Evolutionary conservation across 2,888 invertebrate genomes (phyloP).

Genomic region (Aphidoletes aphidimyza): DNA sequence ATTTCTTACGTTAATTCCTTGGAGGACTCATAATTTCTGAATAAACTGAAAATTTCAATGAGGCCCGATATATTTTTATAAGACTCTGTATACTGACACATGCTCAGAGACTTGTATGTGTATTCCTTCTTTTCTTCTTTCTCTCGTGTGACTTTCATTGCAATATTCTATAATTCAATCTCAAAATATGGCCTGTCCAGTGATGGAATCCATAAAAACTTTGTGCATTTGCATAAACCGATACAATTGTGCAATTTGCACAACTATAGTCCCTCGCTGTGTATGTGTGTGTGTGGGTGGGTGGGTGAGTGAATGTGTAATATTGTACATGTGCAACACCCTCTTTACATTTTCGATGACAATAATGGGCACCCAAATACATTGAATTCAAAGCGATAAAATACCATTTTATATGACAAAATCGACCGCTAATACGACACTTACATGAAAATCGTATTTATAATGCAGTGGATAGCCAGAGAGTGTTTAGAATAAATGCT

Average conservation of each 20-base stretch:
- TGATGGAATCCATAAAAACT: not conserved
- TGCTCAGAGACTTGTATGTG: no score
- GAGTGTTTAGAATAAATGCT: conserved; percentile 37
- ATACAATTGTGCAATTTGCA: conserved; percentile 35
- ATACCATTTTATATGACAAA: conserved; percentile 46
- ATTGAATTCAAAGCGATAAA: conserved; percentile 47
- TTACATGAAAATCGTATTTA: conserved; percentile 51
- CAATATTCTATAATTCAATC: not conserved
- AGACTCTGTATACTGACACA: no score
- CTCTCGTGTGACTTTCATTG: not conserved
- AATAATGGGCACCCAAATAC: conserved; percentile 21
- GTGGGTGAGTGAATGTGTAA: not conserved
- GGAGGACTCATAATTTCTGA: no score
- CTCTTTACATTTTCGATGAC: conserved; percentile 14
- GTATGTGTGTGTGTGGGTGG: not conserved
- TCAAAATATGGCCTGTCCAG: conserved; percentile 14
- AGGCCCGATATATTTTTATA: no score
- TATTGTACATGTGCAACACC: not conserved
- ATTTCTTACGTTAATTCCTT: no score
- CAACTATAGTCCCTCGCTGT: not conserved
- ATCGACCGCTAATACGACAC: conserved; percentile 51
- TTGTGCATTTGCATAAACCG: conserved; percentile 42
- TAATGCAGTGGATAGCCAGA: conserved; percentile 37
- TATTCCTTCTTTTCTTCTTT: not conserved
- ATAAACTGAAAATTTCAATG: no score